Evolutionary conservation across 2,888 invertebrate species (phyloP).

Genomic region (Malacosoma neustria): DNA sequence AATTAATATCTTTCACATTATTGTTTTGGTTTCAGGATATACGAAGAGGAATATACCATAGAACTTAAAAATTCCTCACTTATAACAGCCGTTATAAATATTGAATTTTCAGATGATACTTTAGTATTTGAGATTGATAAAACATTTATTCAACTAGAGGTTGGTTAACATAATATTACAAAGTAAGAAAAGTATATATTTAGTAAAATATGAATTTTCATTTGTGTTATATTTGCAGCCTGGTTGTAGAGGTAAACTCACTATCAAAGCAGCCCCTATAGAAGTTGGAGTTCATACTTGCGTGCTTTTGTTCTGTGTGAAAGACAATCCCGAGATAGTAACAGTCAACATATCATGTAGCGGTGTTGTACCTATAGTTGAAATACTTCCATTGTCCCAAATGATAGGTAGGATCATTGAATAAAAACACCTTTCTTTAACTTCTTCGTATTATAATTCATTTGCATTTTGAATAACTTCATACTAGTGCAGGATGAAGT

Average conservation of each 20-base stretch:
- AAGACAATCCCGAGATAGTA: constrained; percentile 76
- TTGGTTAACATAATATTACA: constrained; percentile 13
- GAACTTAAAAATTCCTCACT: constrained; percentile 71
- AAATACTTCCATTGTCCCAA: constrained; percentile 55
- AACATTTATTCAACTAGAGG: constrained; percentile 41
- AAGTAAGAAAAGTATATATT: no score
- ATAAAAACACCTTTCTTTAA: no score
- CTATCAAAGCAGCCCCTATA: constrained; percentile 52
- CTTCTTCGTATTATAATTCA: no score
- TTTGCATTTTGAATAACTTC: no score
- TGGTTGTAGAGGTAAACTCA: constrained; percentile 45
- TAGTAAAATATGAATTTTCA: neutral
- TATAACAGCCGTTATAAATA: constrained; percentile 57
- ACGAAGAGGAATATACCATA: constrained; percentile 61
- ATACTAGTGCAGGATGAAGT: no score
- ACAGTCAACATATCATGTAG: constrained; percentile 61
- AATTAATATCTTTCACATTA: neutral
- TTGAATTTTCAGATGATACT: constrained; percentile 55
- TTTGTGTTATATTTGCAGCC: constrained; percentile 26
- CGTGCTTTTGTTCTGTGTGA: constrained; percentile 53
- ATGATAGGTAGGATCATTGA: constrained; percentile 37
- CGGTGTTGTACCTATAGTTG: constrained; percentile 68
- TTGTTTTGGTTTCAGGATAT: constrained; percentile 37
- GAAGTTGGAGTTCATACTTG: constrained; percentile 40
- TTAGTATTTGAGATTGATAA: constrained; percentile 61